Conservation (phyloP, 2,797 vertebrate species). For the Poecilia picta region DNA sequence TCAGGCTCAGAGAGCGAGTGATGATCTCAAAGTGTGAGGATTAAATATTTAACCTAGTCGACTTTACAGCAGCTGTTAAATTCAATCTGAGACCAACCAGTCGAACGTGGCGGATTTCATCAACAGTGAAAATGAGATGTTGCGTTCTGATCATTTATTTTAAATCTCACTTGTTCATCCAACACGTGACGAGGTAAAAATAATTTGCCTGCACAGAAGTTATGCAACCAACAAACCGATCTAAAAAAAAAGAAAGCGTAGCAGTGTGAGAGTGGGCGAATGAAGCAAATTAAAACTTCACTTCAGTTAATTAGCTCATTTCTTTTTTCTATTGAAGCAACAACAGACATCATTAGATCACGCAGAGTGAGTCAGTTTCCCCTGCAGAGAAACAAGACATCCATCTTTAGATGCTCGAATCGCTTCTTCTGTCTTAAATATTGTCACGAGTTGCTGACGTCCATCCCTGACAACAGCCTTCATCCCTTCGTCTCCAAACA, state of each 20-base stretch:
- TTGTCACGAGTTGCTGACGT: neutral
- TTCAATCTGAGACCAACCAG: neutral
- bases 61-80: conserved; percentile 8
- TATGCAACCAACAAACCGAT: conserved; percentile 26
- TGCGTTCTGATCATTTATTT: neutral
- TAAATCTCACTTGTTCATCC: neutral
- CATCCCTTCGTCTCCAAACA: neutral
- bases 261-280: conserved; percentile 35
- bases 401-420: neutral
- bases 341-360: neutral
- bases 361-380: neutral
- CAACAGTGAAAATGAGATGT: neutral
- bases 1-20: neutral
- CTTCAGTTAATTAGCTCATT: conserved; percentile 21
- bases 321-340: conserved; percentile 10
- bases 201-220: conserved; percentile 1
- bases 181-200: neutral
- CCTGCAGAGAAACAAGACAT: neutral
- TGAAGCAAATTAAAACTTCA: conserved; percentile 25
- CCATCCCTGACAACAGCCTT: neutral
- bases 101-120: too few species aligned
- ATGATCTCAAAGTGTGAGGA: neutral
- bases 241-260: neutral
- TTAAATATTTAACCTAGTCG: neutral
- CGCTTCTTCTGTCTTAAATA: neutral